Evolutionary conservation across 2,113 vertebrate species (phyloP).

Genomic region (Crocuta crocuta): DNA sequence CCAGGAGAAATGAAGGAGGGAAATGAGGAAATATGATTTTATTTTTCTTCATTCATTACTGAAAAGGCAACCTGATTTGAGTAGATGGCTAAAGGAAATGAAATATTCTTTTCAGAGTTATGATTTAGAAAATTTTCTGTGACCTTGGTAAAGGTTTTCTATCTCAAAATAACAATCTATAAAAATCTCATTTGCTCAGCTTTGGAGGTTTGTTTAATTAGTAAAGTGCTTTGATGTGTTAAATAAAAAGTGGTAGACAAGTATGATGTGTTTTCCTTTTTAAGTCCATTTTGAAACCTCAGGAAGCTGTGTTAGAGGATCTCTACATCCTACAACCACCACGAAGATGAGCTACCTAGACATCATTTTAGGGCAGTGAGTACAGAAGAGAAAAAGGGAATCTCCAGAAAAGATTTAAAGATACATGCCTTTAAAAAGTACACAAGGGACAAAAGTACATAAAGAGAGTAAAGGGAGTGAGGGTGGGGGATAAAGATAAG

Average conservation of each 20-base stretch:
- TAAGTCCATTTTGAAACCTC: slow-evolving; percentile 12
- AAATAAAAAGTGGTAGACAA: slow-evolving; percentile 23
- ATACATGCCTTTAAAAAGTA: neutral
- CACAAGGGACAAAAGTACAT: neutral
- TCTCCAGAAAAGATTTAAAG: neutral
- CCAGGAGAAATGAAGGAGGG: neutral
- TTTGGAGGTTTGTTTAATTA: slow-evolving; percentile 55
- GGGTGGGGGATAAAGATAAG: neutral
- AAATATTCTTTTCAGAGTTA: neutral
- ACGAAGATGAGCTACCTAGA: neutral
- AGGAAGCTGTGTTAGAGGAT: neutral
- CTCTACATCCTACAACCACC: neutral
- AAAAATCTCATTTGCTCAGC: slow-evolving; percentile 46
- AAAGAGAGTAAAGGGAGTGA: neutral
- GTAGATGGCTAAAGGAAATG: slow-evolving; percentile 1
- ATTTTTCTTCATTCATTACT: slow-evolving; percentile 37
- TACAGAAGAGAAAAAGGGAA: neutral
- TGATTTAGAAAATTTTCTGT: neutral
- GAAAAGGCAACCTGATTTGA: neutral
- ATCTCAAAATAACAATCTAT: neutral
- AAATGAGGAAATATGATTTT: neutral
- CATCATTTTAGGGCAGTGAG: neutral
- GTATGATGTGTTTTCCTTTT: slow-evolving; percentile 16
- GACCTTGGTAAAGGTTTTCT: slow-evolving; percentile 46
- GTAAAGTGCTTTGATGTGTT: neutral